A percentile compares a stretch with the other conserved stretches of the same genome.
These are phyloP conservation scores for Chelidonichthys spinosus DNA, from an alignment of 2,797 vertebrate genomes.

Conservation along the genomic window DNA sequence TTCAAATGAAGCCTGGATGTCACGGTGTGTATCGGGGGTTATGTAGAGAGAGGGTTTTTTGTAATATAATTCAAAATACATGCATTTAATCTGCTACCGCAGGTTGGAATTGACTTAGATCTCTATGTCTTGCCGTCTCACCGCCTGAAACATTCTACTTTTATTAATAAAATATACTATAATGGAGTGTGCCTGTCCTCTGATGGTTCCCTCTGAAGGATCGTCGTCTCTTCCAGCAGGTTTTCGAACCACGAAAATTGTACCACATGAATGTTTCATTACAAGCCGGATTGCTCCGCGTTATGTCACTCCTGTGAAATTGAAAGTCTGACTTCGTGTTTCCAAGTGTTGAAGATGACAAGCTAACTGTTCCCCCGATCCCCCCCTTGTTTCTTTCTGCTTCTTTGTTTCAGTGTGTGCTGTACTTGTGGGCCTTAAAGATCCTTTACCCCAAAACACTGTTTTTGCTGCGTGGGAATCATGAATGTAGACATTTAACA, in stretches of 20 bases:
- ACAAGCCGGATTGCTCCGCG: slow-evolving; percentile 38
- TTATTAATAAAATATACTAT: slow-evolving; percentile 66
- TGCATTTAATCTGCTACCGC: slow-evolving; percentile 27
- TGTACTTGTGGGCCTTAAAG: slow-evolving; percentile 84
- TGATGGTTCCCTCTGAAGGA: slow-evolving; percentile 37
- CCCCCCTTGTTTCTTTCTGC: slow-evolving; percentile 15
- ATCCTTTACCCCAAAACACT: slow-evolving; percentile 95
- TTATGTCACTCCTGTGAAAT: slow-evolving; percentile 37
- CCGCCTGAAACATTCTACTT: slow-evolving; percentile 31
- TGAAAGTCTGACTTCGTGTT: slow-evolving; percentile 43
- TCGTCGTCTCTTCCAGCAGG: slow-evolving; percentile 37
- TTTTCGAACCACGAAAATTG: slow-evolving; percentile 47
- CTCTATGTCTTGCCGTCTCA: slow-evolving; percentile 25
- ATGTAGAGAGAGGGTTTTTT: slow-evolving; percentile 41
- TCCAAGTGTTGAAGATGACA: slow-evolving; percentile 29
- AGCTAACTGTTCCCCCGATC: slow-evolving; percentile 35
- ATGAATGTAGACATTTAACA: slow-evolving; percentile 99
- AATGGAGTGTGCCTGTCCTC: slow-evolving; percentile 40
- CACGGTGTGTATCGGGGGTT: slow-evolving; percentile 33
- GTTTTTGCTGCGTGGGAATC: slow-evolving; percentile 99
- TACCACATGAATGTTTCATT: slow-evolving; percentile 64
- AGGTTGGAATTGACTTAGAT: slow-evolving; percentile 37
- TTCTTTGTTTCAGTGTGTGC: slow-evolving; percentile 79
- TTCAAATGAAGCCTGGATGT: slow-evolving; percentile 57
- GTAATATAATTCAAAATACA: slow-evolving; percentile 46